Evolutionary conservation across 2,888 invertebrate genomes (phyloP).

Genomic region (Melieria crassipennis): DNA sequence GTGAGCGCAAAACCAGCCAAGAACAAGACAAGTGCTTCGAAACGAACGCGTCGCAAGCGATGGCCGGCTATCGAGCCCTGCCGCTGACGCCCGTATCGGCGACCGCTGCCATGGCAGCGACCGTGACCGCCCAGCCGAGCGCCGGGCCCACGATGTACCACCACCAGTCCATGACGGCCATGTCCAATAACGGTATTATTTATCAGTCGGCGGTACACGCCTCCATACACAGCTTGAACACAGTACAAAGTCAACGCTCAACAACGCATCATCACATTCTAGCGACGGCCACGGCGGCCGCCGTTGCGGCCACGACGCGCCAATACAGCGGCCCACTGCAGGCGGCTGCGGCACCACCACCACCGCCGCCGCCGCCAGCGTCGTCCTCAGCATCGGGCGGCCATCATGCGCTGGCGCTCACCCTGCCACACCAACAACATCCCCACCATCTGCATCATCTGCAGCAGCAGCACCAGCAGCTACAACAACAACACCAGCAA

Average conservation of each 20-base stretch:
- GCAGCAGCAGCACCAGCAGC: conserved; percentile 37
- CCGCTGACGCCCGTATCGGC: conserved; percentile 59
- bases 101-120: conserved; percentile 50
- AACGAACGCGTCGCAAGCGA: conserved; percentile 27
- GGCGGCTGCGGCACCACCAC: conserved; percentile 40
- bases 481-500: conserved; percentile 25
- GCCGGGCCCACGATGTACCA: conserved; percentile 61
- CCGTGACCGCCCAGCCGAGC: conserved; percentile 50
- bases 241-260: conserved; percentile 61
- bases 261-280: conserved; percentile 62
- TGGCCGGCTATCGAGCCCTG: conserved; percentile 59
- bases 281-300: conserved; percentile 57
- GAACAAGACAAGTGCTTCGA: no score
- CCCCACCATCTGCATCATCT: conserved; percentile 41
- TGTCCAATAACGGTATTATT: conserved; percentile 65
- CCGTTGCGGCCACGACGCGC: conserved; percentile 50
- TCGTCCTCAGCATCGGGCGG: conserved; percentile 19
- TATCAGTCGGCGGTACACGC: conserved; percentile 66
- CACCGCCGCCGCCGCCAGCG: conserved; percentile 34
- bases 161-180: conserved; percentile 63
- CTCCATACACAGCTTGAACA: conserved; percentile 64
- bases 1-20: background rate
- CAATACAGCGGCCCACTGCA: conserved; percentile 43
- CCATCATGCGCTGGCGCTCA: conserved; percentile 30
- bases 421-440: conserved; percentile 42